Evolutionary conservation across 2,888 invertebrate genomes (phyloP).

Genomic region (Pachydiplax longipennis): DNA sequence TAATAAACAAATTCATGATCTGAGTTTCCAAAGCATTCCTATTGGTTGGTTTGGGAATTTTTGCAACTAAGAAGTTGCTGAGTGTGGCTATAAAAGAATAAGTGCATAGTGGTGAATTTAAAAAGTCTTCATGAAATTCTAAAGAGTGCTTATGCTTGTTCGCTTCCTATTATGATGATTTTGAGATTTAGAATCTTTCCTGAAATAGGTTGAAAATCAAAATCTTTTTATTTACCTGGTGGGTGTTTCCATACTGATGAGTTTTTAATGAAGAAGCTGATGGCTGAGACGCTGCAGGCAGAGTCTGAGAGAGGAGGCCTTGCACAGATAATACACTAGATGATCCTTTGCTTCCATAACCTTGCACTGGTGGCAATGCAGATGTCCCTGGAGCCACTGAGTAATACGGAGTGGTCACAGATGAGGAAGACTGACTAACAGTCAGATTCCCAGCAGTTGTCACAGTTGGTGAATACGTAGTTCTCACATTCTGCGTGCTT

Average conservation of each 20-base stretch:
- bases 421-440: constrained; percentile 6
- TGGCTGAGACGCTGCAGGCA: constrained; percentile 48
- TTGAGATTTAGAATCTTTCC: not conserved
- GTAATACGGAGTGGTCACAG: constrained; percentile 49
- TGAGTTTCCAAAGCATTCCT: too few species aligned
- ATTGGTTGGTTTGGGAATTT: too few species aligned
- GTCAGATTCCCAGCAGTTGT: not conserved
- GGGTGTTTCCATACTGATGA: constrained; percentile 21
- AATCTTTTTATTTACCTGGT: not conserved
- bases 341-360: constrained; percentile 52
- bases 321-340: constrained; percentile 46
- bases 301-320: constrained; percentile 47
- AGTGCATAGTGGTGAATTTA: too few species aligned
- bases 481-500: not conserved
- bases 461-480: not conserved
- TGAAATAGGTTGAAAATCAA: too few species aligned
- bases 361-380: constrained; percentile 52
- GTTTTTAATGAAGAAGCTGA: constrained; percentile 49
- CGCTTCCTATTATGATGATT: too few species aligned
- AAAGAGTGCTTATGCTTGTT: too few species aligned
- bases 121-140: too few species aligned
- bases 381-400: constrained; percentile 50
- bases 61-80: too few species aligned
- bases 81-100: too few species aligned
- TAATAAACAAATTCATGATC: too few species aligned